Evolutionary conservation across 2,113 vertebrate species (phyloP), one percentile per base, ranked within the genome.

Genomic region (Falcunculus frontatus): DNA sequence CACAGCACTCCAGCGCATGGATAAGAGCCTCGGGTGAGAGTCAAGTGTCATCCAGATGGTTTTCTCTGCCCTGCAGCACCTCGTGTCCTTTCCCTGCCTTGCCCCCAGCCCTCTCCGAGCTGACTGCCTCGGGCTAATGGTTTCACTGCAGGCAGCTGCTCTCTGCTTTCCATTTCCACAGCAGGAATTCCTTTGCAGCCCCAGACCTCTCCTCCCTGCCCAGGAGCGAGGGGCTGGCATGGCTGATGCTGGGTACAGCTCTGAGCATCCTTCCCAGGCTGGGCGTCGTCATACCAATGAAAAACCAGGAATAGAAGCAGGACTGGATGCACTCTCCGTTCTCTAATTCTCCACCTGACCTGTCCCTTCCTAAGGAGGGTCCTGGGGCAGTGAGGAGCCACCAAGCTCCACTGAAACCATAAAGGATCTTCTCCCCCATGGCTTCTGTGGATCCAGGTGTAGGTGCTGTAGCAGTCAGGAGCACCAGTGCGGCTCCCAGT

Each of bases 401-500:
- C 67, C 0, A 0, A 77, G 23, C 39, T 37, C n/a, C n/a, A 4
- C 0, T 30, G 25, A 52, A 60, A 39, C 6, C 30, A 9, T 2
- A 7, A 37, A 23, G 53, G 72, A 32, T 33, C 21, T 60, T 39
- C 25, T 63, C n/a, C 47, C 10, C 8, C 3, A 0, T 0, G 2
- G 12, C 16, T 49, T n/a, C 26, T 3, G 0, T 4, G 4, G 56
- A n/a, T 50, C 30, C 1, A 4, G 56, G 30, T 1, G 3, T 17
- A 0, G 2, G 50, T 2, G 4, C 63, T 60, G 37, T 1, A 3
- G 44, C 37, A 44, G 41, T 18, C 3, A 0, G 35, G 26, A 80
- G 7, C 49, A 78, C 23, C 7, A 1, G 12, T 2, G 4, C 0
- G 0, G 60, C 50, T 72, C 62, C 72, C 9, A 0, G 13, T 0